Percentiles rank a stretch among this genome's conserved stretches.
Conservation (phyloP, 2,113 vertebrate genomes). For the Chaetorhynchus papuensis region DNA sequence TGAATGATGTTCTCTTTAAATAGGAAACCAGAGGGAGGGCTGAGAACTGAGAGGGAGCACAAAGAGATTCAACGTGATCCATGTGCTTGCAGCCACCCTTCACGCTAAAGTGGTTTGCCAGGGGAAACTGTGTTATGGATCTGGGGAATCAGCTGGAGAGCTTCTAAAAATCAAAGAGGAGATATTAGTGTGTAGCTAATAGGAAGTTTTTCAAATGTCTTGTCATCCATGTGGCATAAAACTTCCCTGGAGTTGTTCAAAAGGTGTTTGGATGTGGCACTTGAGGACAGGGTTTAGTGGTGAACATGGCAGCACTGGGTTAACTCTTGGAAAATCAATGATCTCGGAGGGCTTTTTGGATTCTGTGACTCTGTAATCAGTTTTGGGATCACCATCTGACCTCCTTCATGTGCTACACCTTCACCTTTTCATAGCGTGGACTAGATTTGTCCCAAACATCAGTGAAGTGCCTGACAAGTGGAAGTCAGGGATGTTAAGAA, state of each 20-base stretch:
- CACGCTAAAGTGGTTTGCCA: not conserved
- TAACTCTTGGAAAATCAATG: not conserved
- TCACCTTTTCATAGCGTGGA: not conserved
- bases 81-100: not conserved
- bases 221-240: accelerated
- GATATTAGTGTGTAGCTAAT: not conserved
- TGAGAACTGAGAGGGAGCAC: not conserved
- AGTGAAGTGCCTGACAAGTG: not conserved
- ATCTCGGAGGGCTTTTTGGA: not conserved
- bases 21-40: not conserved
- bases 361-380: not conserved
- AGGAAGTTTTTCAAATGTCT: not conserved
- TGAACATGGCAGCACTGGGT: not conserved
- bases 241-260: not conserved
- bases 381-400: not conserved
- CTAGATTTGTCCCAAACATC: not conserved
- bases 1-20: not conserved
- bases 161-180: not conserved
- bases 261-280: not conserved
- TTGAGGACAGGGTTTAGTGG: not conserved
- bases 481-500: not conserved
- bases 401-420: not conserved
- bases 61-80: accelerated
- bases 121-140: not conserved
- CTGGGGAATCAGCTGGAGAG: not conserved